These are phyloP conservation scores for Xiphophorus couchianus DNA, from an alignment of 2,113 vertebrate genomes.

Conservation along the genomic window DNA sequence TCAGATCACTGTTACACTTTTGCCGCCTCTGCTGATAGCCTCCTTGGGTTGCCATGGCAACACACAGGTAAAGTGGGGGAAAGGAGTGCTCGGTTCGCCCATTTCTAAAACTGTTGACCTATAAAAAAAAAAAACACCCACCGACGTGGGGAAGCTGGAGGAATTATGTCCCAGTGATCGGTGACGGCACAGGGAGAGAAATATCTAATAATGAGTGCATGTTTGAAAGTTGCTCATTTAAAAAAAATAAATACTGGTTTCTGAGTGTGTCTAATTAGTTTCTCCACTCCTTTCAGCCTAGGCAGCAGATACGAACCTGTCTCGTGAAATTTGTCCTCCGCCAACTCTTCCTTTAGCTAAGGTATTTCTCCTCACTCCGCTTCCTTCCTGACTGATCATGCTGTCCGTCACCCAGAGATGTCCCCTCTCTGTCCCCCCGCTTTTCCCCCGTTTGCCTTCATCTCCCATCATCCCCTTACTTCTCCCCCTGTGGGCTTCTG, in stretches of 20 bases:
- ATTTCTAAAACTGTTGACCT: slow-evolving; percentile 74
- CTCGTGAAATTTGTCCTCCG: slow-evolving; percentile 13
- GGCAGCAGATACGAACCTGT: slow-evolving; percentile 19
- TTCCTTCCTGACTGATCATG: slow-evolving; percentile 37
- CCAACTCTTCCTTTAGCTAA: background rate
- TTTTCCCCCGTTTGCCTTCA: slow-evolving; percentile 5
- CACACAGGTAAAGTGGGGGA: slow-evolving; percentile 68
- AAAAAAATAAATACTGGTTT: background rate
- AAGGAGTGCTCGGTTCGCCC: slow-evolving; percentile 63
- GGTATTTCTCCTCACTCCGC: background rate
- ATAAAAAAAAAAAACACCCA: slow-evolving; percentile 66
- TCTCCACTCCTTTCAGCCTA: slow-evolving; percentile 17
- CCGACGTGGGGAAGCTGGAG: slow-evolving; percentile 50
- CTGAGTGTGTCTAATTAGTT: slow-evolving; percentile 2
- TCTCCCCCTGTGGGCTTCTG: slow-evolving; percentile 38
- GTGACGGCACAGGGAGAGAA: slow-evolving; percentile 9
- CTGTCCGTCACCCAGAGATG: slow-evolving; percentile 11
- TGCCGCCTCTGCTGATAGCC: slow-evolving; percentile 57
- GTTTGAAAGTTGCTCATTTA: background rate
- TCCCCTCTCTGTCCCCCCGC: slow-evolving; percentile 8
- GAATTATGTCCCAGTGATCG: slow-evolving; percentile 4
- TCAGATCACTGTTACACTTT: slow-evolving; percentile 58
- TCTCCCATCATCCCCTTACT: slow-evolving; percentile 6
- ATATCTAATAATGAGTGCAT: background rate
- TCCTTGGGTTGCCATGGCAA: slow-evolving; percentile 72